Conservation (phyloP, 2,888 invertebrate genomes). For the Lamellibrachia columna region DNA sequence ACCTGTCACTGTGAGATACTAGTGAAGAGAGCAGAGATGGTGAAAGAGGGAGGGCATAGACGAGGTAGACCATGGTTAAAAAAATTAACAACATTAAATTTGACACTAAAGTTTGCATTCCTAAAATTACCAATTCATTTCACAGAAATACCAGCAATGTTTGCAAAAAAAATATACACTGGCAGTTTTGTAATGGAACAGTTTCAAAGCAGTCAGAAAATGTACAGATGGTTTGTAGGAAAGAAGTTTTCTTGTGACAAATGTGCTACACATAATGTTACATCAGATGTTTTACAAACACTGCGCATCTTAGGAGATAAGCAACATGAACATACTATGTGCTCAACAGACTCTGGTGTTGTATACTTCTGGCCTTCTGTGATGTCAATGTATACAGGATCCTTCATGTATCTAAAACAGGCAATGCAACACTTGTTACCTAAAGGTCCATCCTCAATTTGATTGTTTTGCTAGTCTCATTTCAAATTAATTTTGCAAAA, state of each 20-base stretch:
- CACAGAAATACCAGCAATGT: too few species aligned
- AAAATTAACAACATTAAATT: not conserved
- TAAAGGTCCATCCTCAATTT: too few species aligned
- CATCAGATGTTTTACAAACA: not conserved
- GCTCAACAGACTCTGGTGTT: slow-evolving; percentile 35
- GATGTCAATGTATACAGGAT: slow-evolving; percentile 34
- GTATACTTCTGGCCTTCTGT: slow-evolving; percentile 36
- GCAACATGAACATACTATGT: slow-evolving; percentile 28
- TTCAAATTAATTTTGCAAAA: too few species aligned
- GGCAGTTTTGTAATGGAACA: not conserved
- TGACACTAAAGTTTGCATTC: too few species aligned
- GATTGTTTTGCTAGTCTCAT: too few species aligned
- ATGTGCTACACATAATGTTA: not conserved
- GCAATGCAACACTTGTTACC: not conserved
- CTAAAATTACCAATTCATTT: too few species aligned
- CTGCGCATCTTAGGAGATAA: not conserved
- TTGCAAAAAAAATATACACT: too few species aligned
- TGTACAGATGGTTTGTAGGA: not conserved
- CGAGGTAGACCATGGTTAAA: not conserved
- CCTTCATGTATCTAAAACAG: slow-evolving; percentile 34
- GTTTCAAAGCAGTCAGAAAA: not conserved
- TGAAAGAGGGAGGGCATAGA: not conserved
- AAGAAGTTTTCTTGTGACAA: not conserved
- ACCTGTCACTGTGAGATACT: not conserved
- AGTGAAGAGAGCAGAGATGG: not conserved